Conservation (phyloP, 1,140 invertebrate genomes). For the Papilio helenus region DNA sequence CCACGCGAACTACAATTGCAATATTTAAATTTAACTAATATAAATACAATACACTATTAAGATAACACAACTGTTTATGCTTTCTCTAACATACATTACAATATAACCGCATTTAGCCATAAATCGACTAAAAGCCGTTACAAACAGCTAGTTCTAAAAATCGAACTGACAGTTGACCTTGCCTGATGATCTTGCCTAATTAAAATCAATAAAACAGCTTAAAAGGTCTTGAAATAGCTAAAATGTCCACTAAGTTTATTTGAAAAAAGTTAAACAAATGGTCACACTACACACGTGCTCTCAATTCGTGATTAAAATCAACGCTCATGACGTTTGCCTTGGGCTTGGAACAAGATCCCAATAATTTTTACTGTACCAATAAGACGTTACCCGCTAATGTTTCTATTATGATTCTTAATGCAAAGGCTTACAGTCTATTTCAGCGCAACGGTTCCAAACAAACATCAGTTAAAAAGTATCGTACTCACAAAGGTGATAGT, state of each 20-base stretch:
- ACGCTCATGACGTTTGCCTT: conserved; percentile 28
- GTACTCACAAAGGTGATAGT: background rate
- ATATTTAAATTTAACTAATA: too few relatives aligned
- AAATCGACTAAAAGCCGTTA: too few relatives aligned
- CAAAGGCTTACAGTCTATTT: background rate
- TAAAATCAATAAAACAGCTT: background rate
- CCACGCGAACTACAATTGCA: background rate
- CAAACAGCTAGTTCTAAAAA: too few relatives aligned
- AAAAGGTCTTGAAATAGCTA: background rate
- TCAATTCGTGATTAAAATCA: conserved; percentile 34
- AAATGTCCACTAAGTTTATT: background rate
- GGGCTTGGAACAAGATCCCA: conserved; percentile 34
- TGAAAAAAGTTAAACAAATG: background rate
- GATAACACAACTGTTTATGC: too few relatives aligned
- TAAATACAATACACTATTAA: too few relatives aligned
- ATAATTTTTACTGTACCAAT: conserved; percentile 29
- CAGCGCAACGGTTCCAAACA: background rate
- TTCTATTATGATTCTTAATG: conserved; percentile 21
- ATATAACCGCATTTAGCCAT: background rate
- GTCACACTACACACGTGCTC: conserved; percentile 22
- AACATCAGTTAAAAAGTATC: background rate
- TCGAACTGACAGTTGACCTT: too few relatives aligned
- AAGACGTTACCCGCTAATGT: background rate
- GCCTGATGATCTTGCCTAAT: too few relatives aligned
- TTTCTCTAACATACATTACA: too few relatives aligned